Conservation (phyloP, 2,113 vertebrate species). For the Murina feae region DNA sequence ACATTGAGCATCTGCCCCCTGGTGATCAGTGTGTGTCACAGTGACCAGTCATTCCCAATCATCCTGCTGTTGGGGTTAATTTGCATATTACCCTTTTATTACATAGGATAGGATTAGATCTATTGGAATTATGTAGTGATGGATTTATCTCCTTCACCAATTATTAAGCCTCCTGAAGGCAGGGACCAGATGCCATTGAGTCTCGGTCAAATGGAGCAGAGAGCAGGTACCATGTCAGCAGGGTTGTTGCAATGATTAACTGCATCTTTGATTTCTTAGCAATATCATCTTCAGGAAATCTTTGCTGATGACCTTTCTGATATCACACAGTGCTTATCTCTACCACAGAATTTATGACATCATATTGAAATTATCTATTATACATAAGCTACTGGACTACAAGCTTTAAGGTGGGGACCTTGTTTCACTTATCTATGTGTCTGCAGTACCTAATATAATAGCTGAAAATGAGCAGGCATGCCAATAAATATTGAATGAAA, state of each 20-base stretch:
- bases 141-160: background rate
- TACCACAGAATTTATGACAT: background rate
- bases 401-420: background rate
- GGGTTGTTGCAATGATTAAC: background rate
- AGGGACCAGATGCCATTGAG: background rate
- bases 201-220: background rate
- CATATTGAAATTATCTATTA: conserved; percentile 17
- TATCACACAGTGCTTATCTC: background rate
- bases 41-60: too few species aligned
- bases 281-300: background rate
- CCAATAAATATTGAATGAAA: background rate
- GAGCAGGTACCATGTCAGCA: background rate
- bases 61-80: too few species aligned
- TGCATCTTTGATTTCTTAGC: conserved; percentile 2
- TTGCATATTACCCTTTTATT: too few species aligned
- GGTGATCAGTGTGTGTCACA: too few species aligned
- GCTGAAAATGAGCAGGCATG: background rate
- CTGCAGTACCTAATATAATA: background rate
- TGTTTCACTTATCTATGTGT: background rate
- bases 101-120: too few species aligned
- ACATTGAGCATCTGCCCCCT: too few species aligned
- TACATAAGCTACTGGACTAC: background rate
- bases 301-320: conserved; percentile 28
- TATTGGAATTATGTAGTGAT: background rate
- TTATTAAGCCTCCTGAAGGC: background rate